A percentile compares a stretch with the other conserved stretches of the same genome.
These are phyloP conservation scores for Dolichomitus sp. DNA, from an alignment of 2,888 invertebrate genomes.

Conservation along the genomic window DNA sequence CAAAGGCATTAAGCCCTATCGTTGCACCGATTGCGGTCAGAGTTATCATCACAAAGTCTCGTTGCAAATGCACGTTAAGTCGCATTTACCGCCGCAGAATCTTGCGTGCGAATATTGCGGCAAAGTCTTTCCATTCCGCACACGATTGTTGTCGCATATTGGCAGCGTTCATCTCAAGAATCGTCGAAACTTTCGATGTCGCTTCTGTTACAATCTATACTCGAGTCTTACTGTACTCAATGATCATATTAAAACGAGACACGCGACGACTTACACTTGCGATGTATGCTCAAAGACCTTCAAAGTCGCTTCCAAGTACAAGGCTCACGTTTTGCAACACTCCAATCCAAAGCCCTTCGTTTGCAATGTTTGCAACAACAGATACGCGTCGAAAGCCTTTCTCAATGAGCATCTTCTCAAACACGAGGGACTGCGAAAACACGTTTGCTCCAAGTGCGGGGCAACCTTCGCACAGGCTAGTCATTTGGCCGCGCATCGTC, in stretches of 20 bases:
- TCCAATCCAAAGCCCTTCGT: conserved; percentile 84
- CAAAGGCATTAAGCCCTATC: conserved; percentile 83
- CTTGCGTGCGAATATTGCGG: conserved; percentile 85
- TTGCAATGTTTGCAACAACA: conserved; percentile 83
- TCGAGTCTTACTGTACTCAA: conserved; percentile 83
- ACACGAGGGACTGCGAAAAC: conserved; percentile 84
- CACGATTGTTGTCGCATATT: conserved; percentile 83
- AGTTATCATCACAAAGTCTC: conserved; percentile 85
- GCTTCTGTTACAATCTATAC: conserved; percentile 84
- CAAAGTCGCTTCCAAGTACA: conserved; percentile 84
- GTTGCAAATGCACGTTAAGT: conserved; percentile 85
- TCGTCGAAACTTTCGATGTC: conserved; percentile 83
- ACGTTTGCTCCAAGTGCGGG: conserved; percentile 83
- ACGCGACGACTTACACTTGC: conserved; percentile 83
- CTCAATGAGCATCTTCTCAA: conserved; percentile 84
- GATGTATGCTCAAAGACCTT: conserved; percentile 84
- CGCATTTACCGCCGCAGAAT: conserved; percentile 84
- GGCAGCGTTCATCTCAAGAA: conserved; percentile 84
- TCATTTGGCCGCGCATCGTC: conserved; percentile 84
- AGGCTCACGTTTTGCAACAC: conserved; percentile 84
- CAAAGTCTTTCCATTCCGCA: conserved; percentile 84
- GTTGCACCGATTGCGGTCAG: conserved; percentile 82
- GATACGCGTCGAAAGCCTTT: conserved; percentile 84
- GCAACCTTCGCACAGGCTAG: conserved; percentile 85
- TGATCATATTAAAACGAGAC: conserved; percentile 84